Evolutionary conservation across 2,113 vertebrate genomes (phyloP), one percentile per base, ranked within the genome.

Genomic region (Talpa occidentalis): DNA sequence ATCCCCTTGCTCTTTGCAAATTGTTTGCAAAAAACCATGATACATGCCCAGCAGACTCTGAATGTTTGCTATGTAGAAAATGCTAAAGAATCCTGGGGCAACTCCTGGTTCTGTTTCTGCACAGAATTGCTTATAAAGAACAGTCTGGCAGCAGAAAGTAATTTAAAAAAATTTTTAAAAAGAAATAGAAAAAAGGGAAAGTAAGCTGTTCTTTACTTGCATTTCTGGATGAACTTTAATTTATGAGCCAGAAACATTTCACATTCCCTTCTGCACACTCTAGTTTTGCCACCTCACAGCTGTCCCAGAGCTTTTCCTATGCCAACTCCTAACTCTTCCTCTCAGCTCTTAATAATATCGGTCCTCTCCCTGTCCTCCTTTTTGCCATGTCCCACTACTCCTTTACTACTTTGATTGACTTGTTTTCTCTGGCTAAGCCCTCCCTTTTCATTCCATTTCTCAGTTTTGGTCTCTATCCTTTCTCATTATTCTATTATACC

Each of bases 211-310:
- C 24, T 82, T 66, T 67, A 21, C 37, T 96, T 90, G 26, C 10
- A 44, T 94, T 66, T 90, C 56, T 67, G 24, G 64, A 70, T 82
- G 86, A 88, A 93, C 56, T 90, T 81, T 79, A 74, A n/a, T 74
- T 77, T 79, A 52, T 52, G 60, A 92, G n/a, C 66, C 42, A 93
- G 76, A 89, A 93, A 56, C 59, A 59, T 52, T 90, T 56, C 16
- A 54, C 70, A 56, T 62, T 24, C 64, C 80, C 52, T 56, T 37
- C 74, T 60, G 49, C 22, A 49, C 42, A 40, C 35, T 37, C 17
- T 32, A 44, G 52, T 24, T 66, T 73, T 73, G 73, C 56, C n/a
- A 37, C 73, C 49, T 87, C 47, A 47, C 62, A 92, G 77, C 88
- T 74, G 78, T 78, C 94, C 72, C 54, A 44, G 70, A 88, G 64